A percentile compares a stretch with the other conserved stretches of the same genome.
Conservation (phyloP, 2,888 invertebrate genomes). For the Hesperia comma region DNA sequence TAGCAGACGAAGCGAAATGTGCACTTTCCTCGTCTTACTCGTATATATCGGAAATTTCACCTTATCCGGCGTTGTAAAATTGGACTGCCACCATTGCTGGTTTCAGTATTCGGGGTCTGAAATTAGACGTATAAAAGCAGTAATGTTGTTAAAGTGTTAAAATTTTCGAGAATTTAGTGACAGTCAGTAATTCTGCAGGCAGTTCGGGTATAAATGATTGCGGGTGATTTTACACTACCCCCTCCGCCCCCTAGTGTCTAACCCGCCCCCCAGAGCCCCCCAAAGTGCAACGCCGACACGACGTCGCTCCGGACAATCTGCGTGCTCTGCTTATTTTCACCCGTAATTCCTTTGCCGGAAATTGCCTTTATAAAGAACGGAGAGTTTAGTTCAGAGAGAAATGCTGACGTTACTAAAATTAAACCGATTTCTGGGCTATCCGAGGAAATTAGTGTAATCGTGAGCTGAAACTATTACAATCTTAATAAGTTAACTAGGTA, state of each 20-base stretch:
- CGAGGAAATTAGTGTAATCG: conserved; percentile 14
- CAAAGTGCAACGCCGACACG: conserved; percentile 78
- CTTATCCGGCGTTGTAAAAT: conserved; percentile 37
- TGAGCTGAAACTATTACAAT: background rate
- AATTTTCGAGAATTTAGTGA: conserved; percentile 70
- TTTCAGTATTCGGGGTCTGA: conserved; percentile 3
- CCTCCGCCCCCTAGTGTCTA: conserved; percentile 60
- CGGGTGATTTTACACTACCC: conserved; percentile 83
- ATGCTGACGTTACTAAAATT: conserved; percentile 56
- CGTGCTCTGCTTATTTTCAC: conserved; percentile 84
- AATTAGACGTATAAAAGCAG: conserved; percentile 33
- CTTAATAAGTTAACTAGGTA: no score
- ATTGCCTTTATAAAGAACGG: conserved; percentile 81
- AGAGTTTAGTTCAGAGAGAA: conserved; percentile 68
- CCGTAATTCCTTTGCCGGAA: conserved; percentile 82
- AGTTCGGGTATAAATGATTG: conserved; percentile 84
- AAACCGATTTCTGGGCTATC: conserved; percentile 40
- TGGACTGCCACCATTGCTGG: conserved; percentile 45
- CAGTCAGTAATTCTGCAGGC: conserved; percentile 81
- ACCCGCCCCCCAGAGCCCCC: conserved; percentile 62
- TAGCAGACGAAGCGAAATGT: conserved; percentile 54
- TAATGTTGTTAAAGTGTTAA: conserved; percentile 51
- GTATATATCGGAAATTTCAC: conserved; percentile 53
- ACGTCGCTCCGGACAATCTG: conserved; percentile 82
- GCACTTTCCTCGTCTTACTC: conserved; percentile 53